Base-by-base conservation (phyloP, 2,113 vertebrate genomes). In the Centropus unirufus region DNA sequence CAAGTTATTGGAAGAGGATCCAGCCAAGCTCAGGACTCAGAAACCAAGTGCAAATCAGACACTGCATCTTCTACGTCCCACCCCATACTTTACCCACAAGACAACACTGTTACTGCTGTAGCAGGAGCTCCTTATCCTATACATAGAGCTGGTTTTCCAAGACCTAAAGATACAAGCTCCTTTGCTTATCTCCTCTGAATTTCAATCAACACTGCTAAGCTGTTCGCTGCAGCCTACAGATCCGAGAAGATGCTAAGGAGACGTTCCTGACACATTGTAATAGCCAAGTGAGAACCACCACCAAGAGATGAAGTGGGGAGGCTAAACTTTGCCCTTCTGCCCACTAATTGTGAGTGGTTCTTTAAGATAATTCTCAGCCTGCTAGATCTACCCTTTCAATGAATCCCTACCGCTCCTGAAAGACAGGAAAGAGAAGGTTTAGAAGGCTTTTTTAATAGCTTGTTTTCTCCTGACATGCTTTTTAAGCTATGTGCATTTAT, bases 271-370 rank as follows among this genome's bases (percentile, higher is more conserved):
- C 74, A 64, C 26, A 12, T 29, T 21, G 8, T 16, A 84, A 81
- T 14, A 62, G 52, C 69, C 76, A 86, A 85, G 57, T 6, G 36
- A 47, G 95, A 93, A 27, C 32, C 82, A 47, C 27, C 44, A 86
- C 86, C 87, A 79, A 46, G 89, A 86, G 73, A 80, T 64, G 76
- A 83, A 67, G 80, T 30, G 89, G 83, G n/a, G 68, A 93, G 67
- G 67, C 67, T 83, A 83, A 83, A 86, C 63, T 64, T 80, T 68
- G 62, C 39, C 78, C 57, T 87, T 73, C 69, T 19, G 61, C 64
- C 55, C 46, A 80, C 69, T 93, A 86, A 69, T 86, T 77, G 54
- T 3, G 27, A 76, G 54, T 70, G 90, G 79, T 26, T 79, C 75
- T 91, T 84, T 59, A 93, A 57, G 75, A 85, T 64, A 82, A 83